Evolutionary conservation across 2,113 vertebrate genomes (phyloP).

Genomic region (Corydoras maculifer): DNA sequence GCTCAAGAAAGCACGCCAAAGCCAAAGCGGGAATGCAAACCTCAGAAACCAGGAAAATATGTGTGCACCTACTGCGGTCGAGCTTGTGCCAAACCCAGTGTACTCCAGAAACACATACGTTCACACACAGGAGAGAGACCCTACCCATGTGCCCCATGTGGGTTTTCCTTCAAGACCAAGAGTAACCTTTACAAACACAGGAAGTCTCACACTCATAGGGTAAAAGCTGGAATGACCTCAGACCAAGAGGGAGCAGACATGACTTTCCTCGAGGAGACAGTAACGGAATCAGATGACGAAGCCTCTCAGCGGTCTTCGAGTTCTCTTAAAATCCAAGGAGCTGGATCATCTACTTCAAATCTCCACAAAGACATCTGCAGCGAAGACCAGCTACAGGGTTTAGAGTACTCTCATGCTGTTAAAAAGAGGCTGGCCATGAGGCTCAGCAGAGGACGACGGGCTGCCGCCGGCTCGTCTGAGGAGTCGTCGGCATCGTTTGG

Average conservation of each 20-base stretch:
- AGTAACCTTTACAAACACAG: conserved; percentile 96
- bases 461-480: conserved; percentile 63
- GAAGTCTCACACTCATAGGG: conserved; percentile 89
- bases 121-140: conserved; percentile 93
- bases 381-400: conserved; percentile 45
- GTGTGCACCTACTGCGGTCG: conserved; percentile 91
- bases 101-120: conserved; percentile 94
- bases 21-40: conserved; percentile 81
- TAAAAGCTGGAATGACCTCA: conserved; percentile 83
- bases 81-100: conserved; percentile 93
- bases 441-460: conserved; percentile 80
- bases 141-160: conserved; percentile 87
- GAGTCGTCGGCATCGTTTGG: conserved; percentile 72
- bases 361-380: conserved; percentile 57
- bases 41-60: conserved; percentile 91
- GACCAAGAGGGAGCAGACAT: conserved; percentile 65
- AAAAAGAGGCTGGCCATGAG: conserved; percentile 89
- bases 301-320: conserved; percentile 63
- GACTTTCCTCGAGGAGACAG: conserved; percentile 70
- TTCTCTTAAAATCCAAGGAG: conserved; percentile 56
- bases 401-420: conserved; percentile 82
- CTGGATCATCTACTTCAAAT: conserved; percentile 43
- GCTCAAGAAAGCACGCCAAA: conserved; percentile 72
- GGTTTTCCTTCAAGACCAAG: conserved; percentile 97
- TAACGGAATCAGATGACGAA: conserved; percentile 90